Evolutionary conservation across 53 echinoderm and acorn worm species (phyloP), one percentile per base, ranked within the genome.

Genomic region (Zoroaster sp.): DNA sequence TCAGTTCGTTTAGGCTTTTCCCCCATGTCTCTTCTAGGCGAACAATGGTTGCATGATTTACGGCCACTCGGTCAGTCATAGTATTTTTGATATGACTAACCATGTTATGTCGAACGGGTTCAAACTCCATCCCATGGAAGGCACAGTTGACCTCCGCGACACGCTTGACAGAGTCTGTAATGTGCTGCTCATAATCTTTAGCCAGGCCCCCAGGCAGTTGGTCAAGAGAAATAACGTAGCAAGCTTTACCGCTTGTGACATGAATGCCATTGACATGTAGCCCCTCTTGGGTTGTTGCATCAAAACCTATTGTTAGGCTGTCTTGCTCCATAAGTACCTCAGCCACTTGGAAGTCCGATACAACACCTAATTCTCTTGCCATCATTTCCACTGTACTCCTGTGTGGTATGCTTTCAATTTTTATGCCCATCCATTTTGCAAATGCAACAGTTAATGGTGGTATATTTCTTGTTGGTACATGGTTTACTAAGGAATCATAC

Each of bases 31-130:
- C 13, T 33, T 93, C 93, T 33, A 93, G 67, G 1, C 28, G 67
- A 4, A 20, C 11, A 38, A 93, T 90, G 10, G 90, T 93, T 8
- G 90, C 45, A 82, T 93, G 93, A 63, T 93, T 93, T 6, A 90
- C 93, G 0, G 93, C 75, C 2, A 52, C 82, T 2, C 93, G 13
- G 20, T 92, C 92, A 21, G 88, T 88, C 63, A 92, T 72, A 44
- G 88, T 91, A 45, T 87, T 91, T 21, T 12, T 32, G 21, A 90
- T 90, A 73, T 83, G 20, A 20, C 17, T 75, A 2, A 47, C 12
- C 30, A 47, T 75, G 15, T 47, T 3, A 12, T 47, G 1, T 28
- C 34, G 32, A 44, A 6, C 10, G 25, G 17, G 2, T 28, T 30
- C 14, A 21, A 55, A 54, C 0, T 78, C 59, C 5, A 3, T 20